These are phyloP conservation scores for Eristalis arbustorum DNA, from an alignment of 2,888 invertebrate species.

Conservation along the genomic window DNA sequence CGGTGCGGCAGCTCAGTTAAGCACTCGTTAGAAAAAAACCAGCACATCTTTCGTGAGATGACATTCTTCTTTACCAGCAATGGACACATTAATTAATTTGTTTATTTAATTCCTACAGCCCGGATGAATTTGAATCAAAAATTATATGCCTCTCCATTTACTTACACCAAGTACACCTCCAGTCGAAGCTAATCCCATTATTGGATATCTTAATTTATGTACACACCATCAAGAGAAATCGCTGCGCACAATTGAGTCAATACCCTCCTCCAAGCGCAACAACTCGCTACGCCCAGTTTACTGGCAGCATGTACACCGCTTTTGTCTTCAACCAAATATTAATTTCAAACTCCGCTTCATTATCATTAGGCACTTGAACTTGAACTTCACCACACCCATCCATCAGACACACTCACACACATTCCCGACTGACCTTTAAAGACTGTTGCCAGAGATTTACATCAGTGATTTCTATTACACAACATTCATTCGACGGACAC, in stretches of 20 bases:
- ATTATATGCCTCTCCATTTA: no score
- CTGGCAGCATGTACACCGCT: background rate
- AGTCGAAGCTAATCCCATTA: no score
- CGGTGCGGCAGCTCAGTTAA: no score
- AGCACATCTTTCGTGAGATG: no score
- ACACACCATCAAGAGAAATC: conserved; percentile 6
- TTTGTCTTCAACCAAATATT: background rate
- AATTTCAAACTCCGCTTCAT: background rate
- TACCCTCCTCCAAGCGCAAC: background rate
- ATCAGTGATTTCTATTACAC: background rate
- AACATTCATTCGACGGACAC: background rate
- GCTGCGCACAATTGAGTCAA: background rate
- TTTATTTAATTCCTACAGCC: no score
- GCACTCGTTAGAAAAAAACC: no score
- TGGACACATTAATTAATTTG: no score
- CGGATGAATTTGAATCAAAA: no score
- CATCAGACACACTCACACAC: background rate
- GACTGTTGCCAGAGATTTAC: background rate
- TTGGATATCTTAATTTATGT: background rate
- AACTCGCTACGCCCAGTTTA: background rate
- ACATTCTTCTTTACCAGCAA: no score
- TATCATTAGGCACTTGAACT: background rate
- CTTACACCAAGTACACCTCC: no score
- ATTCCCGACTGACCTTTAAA: background rate
- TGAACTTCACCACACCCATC: background rate